Conservation (phyloP, 2,113 vertebrate genomes). For the Atherinomorus stipes region DNA sequence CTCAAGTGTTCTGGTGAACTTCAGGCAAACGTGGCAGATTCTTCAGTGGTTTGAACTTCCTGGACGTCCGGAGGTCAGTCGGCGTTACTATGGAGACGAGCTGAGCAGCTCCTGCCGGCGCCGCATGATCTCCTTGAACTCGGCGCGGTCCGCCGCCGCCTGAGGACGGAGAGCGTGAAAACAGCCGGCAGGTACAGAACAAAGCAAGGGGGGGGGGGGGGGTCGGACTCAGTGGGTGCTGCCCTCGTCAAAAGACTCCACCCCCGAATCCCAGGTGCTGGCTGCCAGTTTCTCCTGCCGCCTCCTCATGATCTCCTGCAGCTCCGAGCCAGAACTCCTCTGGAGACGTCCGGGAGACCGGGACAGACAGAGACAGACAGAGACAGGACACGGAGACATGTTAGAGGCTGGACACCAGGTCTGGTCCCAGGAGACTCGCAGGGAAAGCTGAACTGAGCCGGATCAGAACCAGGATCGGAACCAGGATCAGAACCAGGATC, state of each 20-base stretch:
- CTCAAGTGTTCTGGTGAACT: constrained; percentile 9
- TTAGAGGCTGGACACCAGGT: neutral
- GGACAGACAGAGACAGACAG: neutral
- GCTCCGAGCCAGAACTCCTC: constrained; percentile 91
- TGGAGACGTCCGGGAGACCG: constrained; percentile 43
- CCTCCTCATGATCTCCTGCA: constrained; percentile 96
- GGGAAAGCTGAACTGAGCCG: neutral
- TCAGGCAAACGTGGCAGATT: constrained; percentile 56
- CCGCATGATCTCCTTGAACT: constrained; percentile 79
- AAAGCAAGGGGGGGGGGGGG: constrained; percentile 2
- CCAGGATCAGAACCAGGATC: too few species aligned
- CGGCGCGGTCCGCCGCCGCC: constrained; percentile 80
- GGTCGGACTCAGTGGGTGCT: constrained; percentile 89
- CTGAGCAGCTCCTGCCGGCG: constrained; percentile 76
- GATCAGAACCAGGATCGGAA: neutral
- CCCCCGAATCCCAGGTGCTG: constrained; percentile 92
- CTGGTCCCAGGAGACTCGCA: constrained; percentile 20
- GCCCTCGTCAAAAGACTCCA: constrained; percentile 96
- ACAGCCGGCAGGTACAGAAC: constrained; percentile 12
- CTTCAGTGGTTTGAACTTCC: neutral
- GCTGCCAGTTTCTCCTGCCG: constrained; percentile 93
- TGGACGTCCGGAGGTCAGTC: neutral
- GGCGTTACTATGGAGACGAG: constrained; percentile 65
- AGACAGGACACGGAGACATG: neutral
- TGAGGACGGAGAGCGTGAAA: constrained; percentile 72